A percentile compares a stretch with the other conserved stretches of the same genome.
Conservation (phyloP, 2,113 vertebrate species). For the Lasiurus cinereus region DNA sequence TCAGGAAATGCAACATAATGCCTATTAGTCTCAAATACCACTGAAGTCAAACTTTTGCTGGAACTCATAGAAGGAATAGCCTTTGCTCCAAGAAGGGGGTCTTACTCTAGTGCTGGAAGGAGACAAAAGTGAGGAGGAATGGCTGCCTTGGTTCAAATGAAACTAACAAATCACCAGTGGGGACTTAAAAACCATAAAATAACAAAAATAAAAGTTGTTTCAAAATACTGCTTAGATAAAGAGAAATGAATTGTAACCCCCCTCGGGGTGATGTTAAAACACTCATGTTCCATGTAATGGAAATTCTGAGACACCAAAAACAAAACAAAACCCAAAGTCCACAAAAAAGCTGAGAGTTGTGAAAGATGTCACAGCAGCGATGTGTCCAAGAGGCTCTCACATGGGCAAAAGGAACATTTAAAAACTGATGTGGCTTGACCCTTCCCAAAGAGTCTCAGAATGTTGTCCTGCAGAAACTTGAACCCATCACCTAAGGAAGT, state of each 20-base stretch:
- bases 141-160: neutral
- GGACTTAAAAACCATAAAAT: conserved; percentile 36
- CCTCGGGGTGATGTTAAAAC: neutral
- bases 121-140: neutral
- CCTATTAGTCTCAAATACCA: neutral
- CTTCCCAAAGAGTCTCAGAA: neutral
- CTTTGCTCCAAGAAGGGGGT: neutral
- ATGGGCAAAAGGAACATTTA: neutral
- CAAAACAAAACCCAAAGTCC: neutral
- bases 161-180: conserved; percentile 20
- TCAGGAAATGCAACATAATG: conserved; percentile 12
- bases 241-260: neutral
- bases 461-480: neutral
- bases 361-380: neutral
- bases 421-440: neutral
- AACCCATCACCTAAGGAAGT: neutral
- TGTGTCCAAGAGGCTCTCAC: neutral
- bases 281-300: neutral
- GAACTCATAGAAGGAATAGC: conserved; percentile 4
- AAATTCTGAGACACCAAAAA: neutral
- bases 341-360: neutral
- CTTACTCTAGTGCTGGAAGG: neutral
- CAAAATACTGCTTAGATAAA: conserved; percentile 46
- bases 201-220: conserved; percentile 43
- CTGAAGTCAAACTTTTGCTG: conserved; percentile 15